Conservation (phyloP, 1,140 invertebrate genomes). For the Drosophila burlai region DNA sequence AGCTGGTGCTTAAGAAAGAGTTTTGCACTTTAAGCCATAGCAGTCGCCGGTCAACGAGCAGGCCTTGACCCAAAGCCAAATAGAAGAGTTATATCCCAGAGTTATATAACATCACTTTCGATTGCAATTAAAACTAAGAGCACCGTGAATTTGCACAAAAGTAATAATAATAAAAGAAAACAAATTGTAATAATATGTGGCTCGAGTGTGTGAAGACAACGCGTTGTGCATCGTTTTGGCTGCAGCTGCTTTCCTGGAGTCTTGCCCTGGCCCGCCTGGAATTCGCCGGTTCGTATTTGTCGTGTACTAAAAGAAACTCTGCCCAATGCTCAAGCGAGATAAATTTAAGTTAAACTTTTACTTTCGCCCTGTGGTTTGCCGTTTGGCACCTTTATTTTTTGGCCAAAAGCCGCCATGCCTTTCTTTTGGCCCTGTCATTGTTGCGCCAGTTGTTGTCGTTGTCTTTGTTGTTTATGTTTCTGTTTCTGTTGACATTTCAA, state of each 20-base stretch:
- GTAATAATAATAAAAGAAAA: not conserved
- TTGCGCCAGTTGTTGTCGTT: constrained; percentile 22
- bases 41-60: constrained; percentile 27
- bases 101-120: constrained; percentile 37
- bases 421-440: constrained; percentile 60
- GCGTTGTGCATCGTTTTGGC: constrained; percentile 22
- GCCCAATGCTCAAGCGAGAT: constrained; percentile 34
- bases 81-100: constrained; percentile 16
- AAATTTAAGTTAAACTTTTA: constrained; percentile 71
- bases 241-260: constrained; percentile 52
- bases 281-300: constrained; percentile 75
- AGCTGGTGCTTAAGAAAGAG: constrained; percentile 33
- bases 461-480: constrained; percentile 17
- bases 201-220: constrained; percentile 23
- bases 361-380: constrained; percentile 61
- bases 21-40: constrained; percentile 32
- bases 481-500: constrained; percentile 55
- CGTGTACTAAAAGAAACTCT: constrained; percentile 67
- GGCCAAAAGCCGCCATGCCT: constrained; percentile 41
- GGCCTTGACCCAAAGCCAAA: constrained; percentile 50
- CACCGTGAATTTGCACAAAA: constrained; percentile 33
- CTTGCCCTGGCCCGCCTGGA: constrained; percentile 46
- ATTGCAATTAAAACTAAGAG: constrained; percentile 14
- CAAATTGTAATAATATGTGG: constrained; percentile 37
- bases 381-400: constrained; percentile 56